Base-by-base conservation (phyloP, 2,888 invertebrate species). In the Augiades crinisus region DNA sequence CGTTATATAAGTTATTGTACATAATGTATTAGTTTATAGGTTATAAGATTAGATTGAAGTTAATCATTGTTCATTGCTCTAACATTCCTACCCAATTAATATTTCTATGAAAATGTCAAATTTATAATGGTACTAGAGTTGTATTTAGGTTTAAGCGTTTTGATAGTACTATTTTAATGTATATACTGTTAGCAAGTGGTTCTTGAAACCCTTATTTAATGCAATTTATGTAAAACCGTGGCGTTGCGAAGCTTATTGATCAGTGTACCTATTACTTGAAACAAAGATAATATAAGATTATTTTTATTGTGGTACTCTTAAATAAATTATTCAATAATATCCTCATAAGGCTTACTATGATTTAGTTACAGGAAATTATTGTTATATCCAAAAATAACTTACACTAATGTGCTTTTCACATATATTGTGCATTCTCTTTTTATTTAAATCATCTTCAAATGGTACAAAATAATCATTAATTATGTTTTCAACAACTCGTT, bases 31-130 rank as follows among this genome's bases (percentile, higher is more conserved):
- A 34, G 58, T 54, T 54, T 52, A 54, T 57, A 47, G 37, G 34
- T 50, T 57, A 40, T 56, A 87, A 86, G 85, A 84, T 75, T 66
- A 84, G 86, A 85, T 87, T 83, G 84, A 87, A 72, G 85, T 68
- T 75, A 84, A 86, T 86, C 86, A 86, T 86, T 80, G 84, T 72
- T 69, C 65, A 61, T 57, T 61, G 70, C 68, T 70, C 63, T 66
- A 60, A 70, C 54, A 64, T 66, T 63, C 60, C 59, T 60, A 51
- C 61, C 52, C 22, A 43, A 53, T 64, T 52, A 58, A 58, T 60
- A 54, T 56, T 51, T 45, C 40, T 47, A 55, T 24, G 14, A 56
- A 55, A 36, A 19, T 36, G 27, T 30, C 12, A 2, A 27, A 27
- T 24, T 27, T 27, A 10, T 27, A 27, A 10, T 10, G n/a, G 10